Conservation (phyloP, 2,797 vertebrate genomes). For the Lepus townsendii region DNA sequence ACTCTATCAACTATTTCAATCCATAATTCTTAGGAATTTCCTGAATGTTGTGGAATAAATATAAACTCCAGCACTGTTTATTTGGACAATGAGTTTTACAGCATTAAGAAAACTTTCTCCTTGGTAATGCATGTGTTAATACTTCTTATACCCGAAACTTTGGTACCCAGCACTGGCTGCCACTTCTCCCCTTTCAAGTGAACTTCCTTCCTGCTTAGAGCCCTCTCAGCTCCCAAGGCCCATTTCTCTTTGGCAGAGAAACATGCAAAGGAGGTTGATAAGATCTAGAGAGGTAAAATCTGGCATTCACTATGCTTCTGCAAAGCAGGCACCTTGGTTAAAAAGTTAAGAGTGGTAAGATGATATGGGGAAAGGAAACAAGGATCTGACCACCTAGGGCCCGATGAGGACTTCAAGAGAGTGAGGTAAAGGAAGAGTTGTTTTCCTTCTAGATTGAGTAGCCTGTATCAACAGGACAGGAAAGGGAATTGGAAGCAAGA, state of each 20-base stretch:
- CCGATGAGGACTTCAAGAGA: slow-evolving; percentile 19
- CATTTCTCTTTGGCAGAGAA: background rate
- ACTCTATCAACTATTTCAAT: slow-evolving; percentile 32
- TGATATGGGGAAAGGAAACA: background rate
- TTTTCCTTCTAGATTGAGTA: slow-evolving; percentile 48
- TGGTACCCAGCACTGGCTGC: background rate
- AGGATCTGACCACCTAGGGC: background rate
- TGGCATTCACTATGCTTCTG: background rate
- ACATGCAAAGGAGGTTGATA: slow-evolving; percentile 12
- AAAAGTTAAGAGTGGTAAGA: slow-evolving; percentile 39
- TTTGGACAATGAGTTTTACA: slow-evolving; percentile 22
- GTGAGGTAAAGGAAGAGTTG: background rate
- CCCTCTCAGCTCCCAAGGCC: background rate
- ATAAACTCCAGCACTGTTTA: slow-evolving; percentile 50
- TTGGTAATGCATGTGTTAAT: slow-evolving; percentile 11
- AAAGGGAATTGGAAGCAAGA: background rate
- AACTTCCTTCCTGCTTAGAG: background rate
- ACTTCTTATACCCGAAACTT: slow-evolving; percentile 38
- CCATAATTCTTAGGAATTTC: slow-evolving; percentile 45
- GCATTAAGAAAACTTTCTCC: background rate
- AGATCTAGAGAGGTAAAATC: background rate
- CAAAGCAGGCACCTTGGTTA: background rate
- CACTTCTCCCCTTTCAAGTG: background rate
- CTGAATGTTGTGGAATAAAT: slow-evolving; percentile 41
- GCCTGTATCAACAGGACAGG: background rate